Evolutionary conservation across 2,797 vertebrate genomes (phyloP).

Genomic region (Carcharodon carcharias): DNA sequence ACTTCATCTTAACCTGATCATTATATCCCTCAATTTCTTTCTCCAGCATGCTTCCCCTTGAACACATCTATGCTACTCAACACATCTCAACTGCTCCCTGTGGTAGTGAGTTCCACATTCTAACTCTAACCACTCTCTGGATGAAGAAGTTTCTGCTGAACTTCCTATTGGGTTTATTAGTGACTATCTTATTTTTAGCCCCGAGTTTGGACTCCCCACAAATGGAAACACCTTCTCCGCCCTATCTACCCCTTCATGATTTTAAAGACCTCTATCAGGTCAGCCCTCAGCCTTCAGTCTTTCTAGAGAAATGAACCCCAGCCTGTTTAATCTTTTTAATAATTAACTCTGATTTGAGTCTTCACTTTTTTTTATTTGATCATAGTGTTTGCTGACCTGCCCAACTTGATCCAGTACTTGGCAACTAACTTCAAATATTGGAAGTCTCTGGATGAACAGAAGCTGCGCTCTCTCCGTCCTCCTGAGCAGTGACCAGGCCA

Average conservation of each 20-base stretch:
- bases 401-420: slow-evolving; percentile 91
- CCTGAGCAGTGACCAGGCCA: slow-evolving; percentile 60
- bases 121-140: background rate
- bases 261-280: background rate
- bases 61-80: background rate
- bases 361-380: slow-evolving; percentile 40
- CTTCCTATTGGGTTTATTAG: background rate
- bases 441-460: slow-evolving; percentile 84
- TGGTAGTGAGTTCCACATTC: background rate
- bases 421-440: slow-evolving; percentile 98
- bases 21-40: background rate
- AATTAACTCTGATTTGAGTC: background rate
- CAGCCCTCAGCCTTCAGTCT: background rate
- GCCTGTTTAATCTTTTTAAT: background rate
- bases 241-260: background rate
- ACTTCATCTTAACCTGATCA: background rate
- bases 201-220: background rate
- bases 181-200: background rate
- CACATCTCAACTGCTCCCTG: background rate
- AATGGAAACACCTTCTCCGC: background rate
- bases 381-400: slow-evolving; percentile 85
- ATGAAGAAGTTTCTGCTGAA: background rate
- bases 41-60: background rate
- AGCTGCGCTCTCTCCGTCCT: slow-evolving; percentile 79
- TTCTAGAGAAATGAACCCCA: background rate